Conservation (phyloP, 2,888 invertebrate species). For the Exephanes ischioxanthus region DNA sequence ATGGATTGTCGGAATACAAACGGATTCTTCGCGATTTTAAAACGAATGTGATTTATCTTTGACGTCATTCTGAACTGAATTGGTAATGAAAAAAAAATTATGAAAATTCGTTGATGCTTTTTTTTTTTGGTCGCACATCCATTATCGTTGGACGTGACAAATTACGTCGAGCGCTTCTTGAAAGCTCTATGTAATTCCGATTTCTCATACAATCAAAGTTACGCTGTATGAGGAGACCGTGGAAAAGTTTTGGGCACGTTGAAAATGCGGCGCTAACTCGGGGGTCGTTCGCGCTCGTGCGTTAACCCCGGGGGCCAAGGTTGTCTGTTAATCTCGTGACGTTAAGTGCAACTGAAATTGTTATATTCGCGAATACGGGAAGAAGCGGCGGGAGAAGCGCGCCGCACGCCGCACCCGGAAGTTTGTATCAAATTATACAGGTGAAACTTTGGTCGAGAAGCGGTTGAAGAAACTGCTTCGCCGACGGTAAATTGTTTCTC, state of each 20-base stretch:
- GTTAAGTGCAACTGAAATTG: constrained; percentile 58
- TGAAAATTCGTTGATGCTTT: background rate
- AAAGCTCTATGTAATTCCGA: background rate
- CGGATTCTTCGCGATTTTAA: background rate
- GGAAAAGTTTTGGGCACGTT: constrained; percentile 46
- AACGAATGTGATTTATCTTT: background rate
- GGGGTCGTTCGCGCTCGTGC: constrained; percentile 1
- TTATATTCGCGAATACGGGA: constrained; percentile 52
- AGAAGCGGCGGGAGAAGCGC: constrained; percentile 22
- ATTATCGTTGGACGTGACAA: background rate
- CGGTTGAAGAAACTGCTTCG: constrained; percentile 55
- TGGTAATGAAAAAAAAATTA: background rate
- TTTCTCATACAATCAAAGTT: constrained; percentile 4
- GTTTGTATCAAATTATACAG: constrained; percentile 64
- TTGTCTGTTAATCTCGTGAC: constrained; percentile 55
- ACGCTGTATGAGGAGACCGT: background rate
- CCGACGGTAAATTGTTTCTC: constrained; percentile 57
- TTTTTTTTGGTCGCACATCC: background rate
- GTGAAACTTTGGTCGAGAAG: constrained; percentile 55
- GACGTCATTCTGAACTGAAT: background rate
- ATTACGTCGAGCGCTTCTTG: background rate
- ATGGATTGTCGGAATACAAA: background rate
- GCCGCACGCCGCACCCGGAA: constrained; percentile 26
- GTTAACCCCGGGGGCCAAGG: constrained; percentile 27
- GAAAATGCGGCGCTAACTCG: constrained; percentile 43